Conservation (phyloP, 1,140 invertebrate species). For the Panagrolaimus sp. region DNA sequence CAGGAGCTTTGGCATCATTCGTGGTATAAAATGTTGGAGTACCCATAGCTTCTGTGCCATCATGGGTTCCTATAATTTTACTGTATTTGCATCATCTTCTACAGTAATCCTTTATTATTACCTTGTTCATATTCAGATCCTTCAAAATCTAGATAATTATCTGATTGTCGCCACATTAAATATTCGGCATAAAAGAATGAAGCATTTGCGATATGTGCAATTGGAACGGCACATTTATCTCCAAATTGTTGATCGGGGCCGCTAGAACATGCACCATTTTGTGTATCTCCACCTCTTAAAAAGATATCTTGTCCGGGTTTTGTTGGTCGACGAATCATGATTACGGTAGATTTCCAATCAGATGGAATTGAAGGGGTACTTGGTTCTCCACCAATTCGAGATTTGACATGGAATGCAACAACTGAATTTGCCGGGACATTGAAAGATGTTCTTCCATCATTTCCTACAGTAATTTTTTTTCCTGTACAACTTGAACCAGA, state of each 20-base stretch:
- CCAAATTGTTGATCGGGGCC: slow-evolving; percentile 38
- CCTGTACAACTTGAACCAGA: slow-evolving; percentile 35
- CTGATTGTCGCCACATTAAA: slow-evolving; percentile 60
- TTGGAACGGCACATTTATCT: slow-evolving; percentile 58
- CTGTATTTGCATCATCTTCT: background rate
- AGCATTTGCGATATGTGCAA: slow-evolving; percentile 59
- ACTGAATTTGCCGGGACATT: slow-evolving; percentile 39
- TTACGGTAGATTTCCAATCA: slow-evolving; percentile 58
- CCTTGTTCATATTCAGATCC: slow-evolving; percentile 22
- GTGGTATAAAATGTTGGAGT: slow-evolving; percentile 63
- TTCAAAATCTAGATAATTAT: slow-evolving; percentile 60
- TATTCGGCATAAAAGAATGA: slow-evolving; percentile 60
- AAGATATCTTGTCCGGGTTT: slow-evolving; percentile 62
- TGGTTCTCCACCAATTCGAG: slow-evolving; percentile 21
- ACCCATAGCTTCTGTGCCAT: slow-evolving; percentile 56
- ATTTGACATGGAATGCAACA: slow-evolving; percentile 49
- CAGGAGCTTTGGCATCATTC: slow-evolving; percentile 52
- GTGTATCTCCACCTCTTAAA: slow-evolving; percentile 62
- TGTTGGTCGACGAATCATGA: slow-evolving; percentile 61
- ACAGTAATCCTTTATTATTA: background rate
- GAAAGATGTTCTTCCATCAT: slow-evolving; percentile 20
- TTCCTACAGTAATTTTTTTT: background rate
- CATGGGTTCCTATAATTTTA: slow-evolving; percentile 48
- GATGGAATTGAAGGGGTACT: slow-evolving; percentile 32
- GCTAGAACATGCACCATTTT: slow-evolving; percentile 40